Evolutionary conservation across 92 coral and sea anemone genomes (phyloP).

Genomic region (Pocillopora grandis): DNA sequence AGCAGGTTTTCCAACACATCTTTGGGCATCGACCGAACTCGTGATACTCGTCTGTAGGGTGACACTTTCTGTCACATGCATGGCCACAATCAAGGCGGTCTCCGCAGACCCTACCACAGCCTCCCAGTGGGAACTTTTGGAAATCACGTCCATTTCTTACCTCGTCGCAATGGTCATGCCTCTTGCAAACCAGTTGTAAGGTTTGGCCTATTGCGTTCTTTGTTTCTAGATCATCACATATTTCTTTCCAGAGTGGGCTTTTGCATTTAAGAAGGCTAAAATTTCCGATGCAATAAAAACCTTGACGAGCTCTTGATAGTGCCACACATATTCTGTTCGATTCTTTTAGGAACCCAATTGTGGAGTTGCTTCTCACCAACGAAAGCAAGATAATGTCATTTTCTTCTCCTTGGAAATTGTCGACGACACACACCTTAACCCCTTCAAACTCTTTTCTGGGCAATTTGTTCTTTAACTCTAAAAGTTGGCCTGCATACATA

Average conservation of each 20-base stretch:
- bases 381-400: slow-evolving; percentile 75
- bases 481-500: slow-evolving; percentile 75
- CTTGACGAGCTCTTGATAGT: slow-evolving; percentile 73
- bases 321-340: slow-evolving; percentile 86
- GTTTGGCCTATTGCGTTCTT: slow-evolving; percentile 35
- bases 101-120: slow-evolving; percentile 27
- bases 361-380: slow-evolving; percentile 67
- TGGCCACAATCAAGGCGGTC: slow-evolving; percentile 43
- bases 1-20: slow-evolving; percentile 30
- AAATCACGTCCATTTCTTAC: neutral
- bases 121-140: slow-evolving; percentile 10
- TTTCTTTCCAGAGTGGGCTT: slow-evolving; percentile 58
- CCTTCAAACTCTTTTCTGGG: slow-evolving; percentile 54
- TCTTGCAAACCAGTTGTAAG: slow-evolving; percentile 29
- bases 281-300: slow-evolving; percentile 71
- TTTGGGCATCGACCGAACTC: slow-evolving; percentile 29
- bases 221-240: slow-evolving; percentile 51
- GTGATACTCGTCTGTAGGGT: slow-evolving; percentile 41
- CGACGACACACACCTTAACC: slow-evolving; percentile 64
- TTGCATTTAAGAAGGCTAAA: slow-evolving; percentile 54
- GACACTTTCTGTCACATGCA: slow-evolving; percentile 25
- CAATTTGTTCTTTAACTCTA: slow-evolving; percentile 49
- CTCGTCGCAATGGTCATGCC: neutral
- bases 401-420: slow-evolving; percentile 79
- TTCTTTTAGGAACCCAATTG: slow-evolving; percentile 68